Evolutionary conservation across 2,113 vertebrate genomes (phyloP), one percentile per base, ranked within the genome.

Genomic region (Myotis davidii): DNA sequence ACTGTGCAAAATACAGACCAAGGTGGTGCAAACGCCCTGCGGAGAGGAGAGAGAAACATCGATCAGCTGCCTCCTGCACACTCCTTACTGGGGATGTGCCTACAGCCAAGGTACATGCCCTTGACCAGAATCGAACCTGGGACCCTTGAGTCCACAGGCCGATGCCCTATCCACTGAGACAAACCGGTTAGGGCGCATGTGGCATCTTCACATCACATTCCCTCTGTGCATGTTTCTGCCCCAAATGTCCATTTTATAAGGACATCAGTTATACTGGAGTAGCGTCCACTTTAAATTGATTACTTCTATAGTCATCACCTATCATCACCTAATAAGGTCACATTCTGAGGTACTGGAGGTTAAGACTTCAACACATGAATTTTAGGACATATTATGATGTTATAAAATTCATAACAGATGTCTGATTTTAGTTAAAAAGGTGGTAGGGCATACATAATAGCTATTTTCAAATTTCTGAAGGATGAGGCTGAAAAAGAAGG

Each of bases 381-480:
- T 81, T 48, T 18, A 20, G 9, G 42, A 27, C 1, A 74, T 9
- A 78, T 67, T 67, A 67, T 32, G 13, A 65, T 14, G 27, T 32
- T 65, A 65, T 65, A n/a, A 20, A 88, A 73, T 72, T 50, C 9
- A 9, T 20, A 61, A 21, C 17, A 32, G 4, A 54, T 37, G 3
- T 59, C 56, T 64, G 56, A 7, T 18, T 42, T 72, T 74, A 91
- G 25, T 72, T 37, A 72, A 32, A 54, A 84, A 91, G 76, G 29
- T 59, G 32, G 32, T 83, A 34, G 12, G 42, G 39, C 9, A 0
- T 18, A 13, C 70, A 50, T 5, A 9, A 56, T 32, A 70, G 73
- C 4, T 79, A 17, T 37, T 94, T 82, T 93, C 56, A 95, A 93
- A 74, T 81, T 91, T 86, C n/a, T 72, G 29, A 84, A 94, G 3